Conservation (phyloP, 2,113 vertebrate species). For the Oryzias curvinotus region DNA sequence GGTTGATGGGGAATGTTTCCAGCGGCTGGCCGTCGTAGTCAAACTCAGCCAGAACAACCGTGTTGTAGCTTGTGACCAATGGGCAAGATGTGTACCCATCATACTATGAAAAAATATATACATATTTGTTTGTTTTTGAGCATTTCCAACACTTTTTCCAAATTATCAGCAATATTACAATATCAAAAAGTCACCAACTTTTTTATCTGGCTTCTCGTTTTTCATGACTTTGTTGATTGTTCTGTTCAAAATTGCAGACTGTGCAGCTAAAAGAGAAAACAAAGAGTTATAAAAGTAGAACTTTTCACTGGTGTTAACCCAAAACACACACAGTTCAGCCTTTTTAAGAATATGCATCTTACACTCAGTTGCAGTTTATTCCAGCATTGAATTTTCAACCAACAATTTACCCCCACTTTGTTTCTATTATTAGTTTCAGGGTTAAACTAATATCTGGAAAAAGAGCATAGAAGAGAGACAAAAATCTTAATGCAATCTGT, state of each 20-base stretch:
- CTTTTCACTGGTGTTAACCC: not conserved
- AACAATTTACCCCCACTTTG: too few species aligned
- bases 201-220: conserved; percentile 82
- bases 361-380: not conserved
- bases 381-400: not conserved
- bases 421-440: too few species aligned
- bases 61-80: conserved; percentile 89
- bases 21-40: conserved; percentile 86
- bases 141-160: not conserved
- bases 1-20: conserved; percentile 97
- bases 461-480: too few species aligned
- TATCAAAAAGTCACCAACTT: conserved; percentile 67
- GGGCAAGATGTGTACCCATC: conserved; percentile 97
- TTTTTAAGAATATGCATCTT: too few species aligned
- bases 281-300: not conserved
- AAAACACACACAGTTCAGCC: not conserved
- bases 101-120: conserved; percentile 77
- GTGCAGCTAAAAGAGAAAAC: conserved; percentile 80
- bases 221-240: conserved; percentile 88
- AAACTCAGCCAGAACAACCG: conserved; percentile 93
- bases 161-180: not conserved
- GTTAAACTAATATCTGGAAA: too few species aligned
- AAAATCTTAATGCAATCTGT: too few species aligned
- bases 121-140: not conserved
- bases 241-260: conserved; percentile 86